Percentiles rank a stretch among this genome's conserved stretches.
These are phyloP conservation scores for Pseudomyrmex dendroicus DNA, from an alignment of 1,140 invertebrate species.

Conservation along the genomic window DNA sequence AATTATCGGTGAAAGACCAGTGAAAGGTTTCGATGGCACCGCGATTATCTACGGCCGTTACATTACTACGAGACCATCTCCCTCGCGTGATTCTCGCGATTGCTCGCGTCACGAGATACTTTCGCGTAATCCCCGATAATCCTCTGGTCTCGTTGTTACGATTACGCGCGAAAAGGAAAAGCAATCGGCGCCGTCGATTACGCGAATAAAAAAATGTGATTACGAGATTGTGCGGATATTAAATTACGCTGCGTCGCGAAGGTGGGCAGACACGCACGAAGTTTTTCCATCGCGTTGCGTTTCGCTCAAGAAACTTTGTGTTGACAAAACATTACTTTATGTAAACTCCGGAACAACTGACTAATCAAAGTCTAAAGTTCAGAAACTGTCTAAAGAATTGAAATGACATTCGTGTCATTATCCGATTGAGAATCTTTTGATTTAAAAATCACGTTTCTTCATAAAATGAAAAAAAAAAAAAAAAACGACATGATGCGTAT, in stretches of 20 bases:
- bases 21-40: slow-evolving; percentile 65
- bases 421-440: too few relatives aligned
- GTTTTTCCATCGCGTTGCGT: background rate
- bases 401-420: too few relatives aligned
- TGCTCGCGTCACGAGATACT: slow-evolving; percentile 3
- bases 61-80: slow-evolving; percentile 31
- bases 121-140: slow-evolving; percentile 3
- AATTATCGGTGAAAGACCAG: slow-evolving; percentile 70
- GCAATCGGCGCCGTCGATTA: slow-evolving; percentile 9
- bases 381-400: too few relatives aligned
- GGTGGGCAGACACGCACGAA: background rate
- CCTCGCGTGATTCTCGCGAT: slow-evolving; percentile 20
- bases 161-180: background rate
- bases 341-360: too few relatives aligned
- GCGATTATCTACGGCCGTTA: slow-evolving; percentile 46
- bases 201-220: slow-evolving; percentile 11
- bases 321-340: background rate
- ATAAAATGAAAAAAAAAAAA: too few relatives aligned
- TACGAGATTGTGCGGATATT: slow-evolving; percentile 1
- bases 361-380: too few relatives aligned
- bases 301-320: background rate
- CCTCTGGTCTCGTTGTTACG: slow-evolving; percentile 5
- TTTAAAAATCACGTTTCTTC: too few relatives aligned
- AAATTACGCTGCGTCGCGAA: slow-evolving; percentile 18
- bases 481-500: background rate